Percentiles rank a stretch among this genome's conserved stretches.
These are phyloP conservation scores for Laticauda laticaudata DNA, from an alignment of 2,113 vertebrate species.

Conservation along the genomic window DNA sequence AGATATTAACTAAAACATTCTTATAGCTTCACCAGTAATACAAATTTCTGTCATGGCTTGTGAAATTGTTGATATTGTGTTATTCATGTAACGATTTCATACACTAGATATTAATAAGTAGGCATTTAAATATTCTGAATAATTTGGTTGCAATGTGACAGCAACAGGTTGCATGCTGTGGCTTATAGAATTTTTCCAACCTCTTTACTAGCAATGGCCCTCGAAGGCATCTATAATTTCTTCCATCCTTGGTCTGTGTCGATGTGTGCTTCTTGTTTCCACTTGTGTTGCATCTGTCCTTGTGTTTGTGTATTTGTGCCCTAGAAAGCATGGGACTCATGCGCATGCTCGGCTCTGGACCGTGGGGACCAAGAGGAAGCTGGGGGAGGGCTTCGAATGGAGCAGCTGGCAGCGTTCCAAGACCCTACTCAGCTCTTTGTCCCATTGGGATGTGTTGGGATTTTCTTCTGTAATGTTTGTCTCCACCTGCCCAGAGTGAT, in stretches of 20 bases:
- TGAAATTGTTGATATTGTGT: conserved; percentile 10
- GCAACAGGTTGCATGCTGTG: neutral
- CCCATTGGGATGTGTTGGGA: neutral
- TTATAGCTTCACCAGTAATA: neutral
- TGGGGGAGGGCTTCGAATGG: neutral
- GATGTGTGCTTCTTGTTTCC: neutral
- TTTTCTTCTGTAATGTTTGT: neutral
- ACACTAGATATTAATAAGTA: neutral
- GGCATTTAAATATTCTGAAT: conserved; percentile 3
- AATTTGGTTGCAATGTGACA: conserved; percentile 4
- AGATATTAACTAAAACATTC: neutral
- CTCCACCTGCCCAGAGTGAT: neutral
- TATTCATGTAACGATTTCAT: neutral
- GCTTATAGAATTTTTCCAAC: neutral
- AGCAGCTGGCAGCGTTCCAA: neutral
- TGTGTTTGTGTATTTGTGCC: neutral
- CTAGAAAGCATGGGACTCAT: neutral
- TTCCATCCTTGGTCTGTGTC: neutral
- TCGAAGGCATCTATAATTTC: neutral
- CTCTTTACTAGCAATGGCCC: neutral
- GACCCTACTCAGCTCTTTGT: neutral
- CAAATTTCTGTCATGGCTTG: conserved; percentile 1
- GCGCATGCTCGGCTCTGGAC: neutral
- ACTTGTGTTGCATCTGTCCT: neutral
- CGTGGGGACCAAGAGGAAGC: neutral